Conservation (phyloP, 2,888 invertebrate genomes). For the Ophonus ardosiacus region DNA sequence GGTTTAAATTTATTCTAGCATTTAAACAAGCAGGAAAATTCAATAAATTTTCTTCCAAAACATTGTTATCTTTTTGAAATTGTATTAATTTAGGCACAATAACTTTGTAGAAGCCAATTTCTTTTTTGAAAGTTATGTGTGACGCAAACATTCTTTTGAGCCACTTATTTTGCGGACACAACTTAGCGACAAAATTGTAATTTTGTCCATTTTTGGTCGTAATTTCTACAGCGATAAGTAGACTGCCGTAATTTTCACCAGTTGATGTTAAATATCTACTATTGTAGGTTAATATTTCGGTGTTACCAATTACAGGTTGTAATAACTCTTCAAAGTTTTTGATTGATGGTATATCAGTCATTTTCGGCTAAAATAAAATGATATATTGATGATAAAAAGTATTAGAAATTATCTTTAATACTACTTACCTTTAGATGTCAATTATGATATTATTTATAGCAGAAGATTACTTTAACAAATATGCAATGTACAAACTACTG, state of each 20-base stretch:
- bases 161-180: conserved; percentile 76
- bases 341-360: conserved; percentile 59
- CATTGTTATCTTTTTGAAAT: conserved; percentile 74
- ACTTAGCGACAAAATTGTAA: conserved; percentile 76
- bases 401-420: background rate
- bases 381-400: background rate
- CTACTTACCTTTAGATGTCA: conserved; percentile 5
- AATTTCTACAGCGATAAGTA: conserved; percentile 73
- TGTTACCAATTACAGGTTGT: conserved; percentile 49
- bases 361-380: conserved; percentile 3
- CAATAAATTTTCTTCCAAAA: conserved; percentile 72
- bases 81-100: conserved; percentile 74
- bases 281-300: conserved; percentile 66
- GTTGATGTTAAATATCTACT: conserved; percentile 72
- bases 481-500: too few relatives aligned
- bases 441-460: too few relatives aligned
- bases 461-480: too few relatives aligned
- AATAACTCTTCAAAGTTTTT: conserved; percentile 60
- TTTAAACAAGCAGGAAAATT: conserved; percentile 76
- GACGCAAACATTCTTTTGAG: conserved; percentile 76
- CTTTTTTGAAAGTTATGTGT: conserved; percentile 76
- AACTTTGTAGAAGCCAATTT: conserved; percentile 76
- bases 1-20: conserved; percentile 72
- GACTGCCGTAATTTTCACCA: conserved; percentile 79
- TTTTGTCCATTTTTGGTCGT: conserved; percentile 70